Base-by-base conservation (phyloP, 2,113 vertebrate species). In the Dinomys branickii region DNA sequence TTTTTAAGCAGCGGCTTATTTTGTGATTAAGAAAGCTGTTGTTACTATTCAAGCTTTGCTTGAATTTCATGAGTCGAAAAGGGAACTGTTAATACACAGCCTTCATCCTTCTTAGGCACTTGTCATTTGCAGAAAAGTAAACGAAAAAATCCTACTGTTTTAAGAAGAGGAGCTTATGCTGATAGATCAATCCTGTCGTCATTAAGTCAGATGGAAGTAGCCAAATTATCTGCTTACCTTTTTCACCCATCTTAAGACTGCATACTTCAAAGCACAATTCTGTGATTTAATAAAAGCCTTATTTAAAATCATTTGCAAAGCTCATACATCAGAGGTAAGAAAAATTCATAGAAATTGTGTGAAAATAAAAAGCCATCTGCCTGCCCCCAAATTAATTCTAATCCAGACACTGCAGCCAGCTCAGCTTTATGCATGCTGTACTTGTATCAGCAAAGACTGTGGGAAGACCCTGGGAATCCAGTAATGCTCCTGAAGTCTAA, bases 331-430 rank as follows among this genome's bases (percentile, higher is more conserved):
- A 61, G 54, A 95, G 59, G 41, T 65, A 24, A 95, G 38, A 59
- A 92, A 92, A 88, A 59, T 88, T 33, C 47, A 91, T 41, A 56
- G 82, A 95, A 91, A 92, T 83, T 86, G 7, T 50, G 54, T 88
- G 65, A 87, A 96, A 97, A 90, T 81, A 81, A 94, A 97, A 95
- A 96, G 10, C 14, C 41, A 85, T 50, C 73, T 95, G 47, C 26
- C 44, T 84, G 56, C 22, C 50, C 13, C 38, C 80, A 94, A n/a
- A 84, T 87, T 92, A 94, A 92, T 81, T 73, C 63, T 90, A 85
- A 88, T 59, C 4, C 54, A 80, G 26, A 87, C n/a, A 88, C 22
- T 52, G 13, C 14, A 90, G 69, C 30, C 35, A 33, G 22, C n/a
- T 69, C 47, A 38, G 41, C 4, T 41, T 92, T 88, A 54, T 47